Percentiles rank a stretch among this genome's conserved stretches.
phyloP scores from a whole-genome alignment of 2,888 invertebrate genomes.

The Hypena proboscidalis region DNA sequence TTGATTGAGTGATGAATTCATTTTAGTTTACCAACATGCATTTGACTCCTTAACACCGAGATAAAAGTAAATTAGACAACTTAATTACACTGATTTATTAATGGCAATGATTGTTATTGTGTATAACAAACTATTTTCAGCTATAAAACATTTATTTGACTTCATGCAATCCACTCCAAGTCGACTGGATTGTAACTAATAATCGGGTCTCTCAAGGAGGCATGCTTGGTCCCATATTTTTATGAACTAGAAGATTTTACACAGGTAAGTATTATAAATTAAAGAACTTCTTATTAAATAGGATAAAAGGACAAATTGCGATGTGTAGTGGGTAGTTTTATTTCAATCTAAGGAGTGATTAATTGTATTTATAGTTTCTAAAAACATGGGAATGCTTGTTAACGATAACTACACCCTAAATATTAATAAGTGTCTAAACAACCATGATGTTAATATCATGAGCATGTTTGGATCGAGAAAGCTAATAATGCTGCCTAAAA shows the following conservation, averaged over 20 bases:
- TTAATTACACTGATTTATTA: background rate
- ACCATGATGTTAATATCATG: slow-evolving; percentile 34
- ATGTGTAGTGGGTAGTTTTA: background rate
- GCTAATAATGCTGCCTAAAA: slow-evolving; percentile 18
- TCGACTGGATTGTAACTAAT: slow-evolving; percentile 5
- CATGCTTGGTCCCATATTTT: slow-evolving; percentile 17
- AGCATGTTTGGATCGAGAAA: slow-evolving; percentile 47
- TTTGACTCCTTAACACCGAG: slow-evolving; percentile 6
- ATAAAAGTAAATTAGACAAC: background rate
- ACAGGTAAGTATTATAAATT: no score
- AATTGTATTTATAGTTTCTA: background rate
- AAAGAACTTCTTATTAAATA: no score
- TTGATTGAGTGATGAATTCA: no score
- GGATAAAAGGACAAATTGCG: background rate
- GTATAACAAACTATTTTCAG: slow-evolving; percentile 9
- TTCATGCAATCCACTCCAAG: slow-evolving; percentile 29
- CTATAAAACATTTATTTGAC: slow-evolving; percentile 9
- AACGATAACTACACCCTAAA: slow-evolving; percentile 12
- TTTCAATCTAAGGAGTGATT: background rate
- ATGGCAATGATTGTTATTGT: background rate
- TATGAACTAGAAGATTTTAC: slow-evolving; percentile 3
- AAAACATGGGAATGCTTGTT: slow-evolving; percentile 12
- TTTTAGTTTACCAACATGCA: slow-evolving; percentile 4
- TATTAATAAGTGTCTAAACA: slow-evolving; percentile 28
- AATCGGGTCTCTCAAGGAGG: slow-evolving; percentile 12